These are phyloP conservation scores for Protomyctophum bolini DNA, from an alignment of 2,113 vertebrate species.

Conservation along the genomic window DNA sequence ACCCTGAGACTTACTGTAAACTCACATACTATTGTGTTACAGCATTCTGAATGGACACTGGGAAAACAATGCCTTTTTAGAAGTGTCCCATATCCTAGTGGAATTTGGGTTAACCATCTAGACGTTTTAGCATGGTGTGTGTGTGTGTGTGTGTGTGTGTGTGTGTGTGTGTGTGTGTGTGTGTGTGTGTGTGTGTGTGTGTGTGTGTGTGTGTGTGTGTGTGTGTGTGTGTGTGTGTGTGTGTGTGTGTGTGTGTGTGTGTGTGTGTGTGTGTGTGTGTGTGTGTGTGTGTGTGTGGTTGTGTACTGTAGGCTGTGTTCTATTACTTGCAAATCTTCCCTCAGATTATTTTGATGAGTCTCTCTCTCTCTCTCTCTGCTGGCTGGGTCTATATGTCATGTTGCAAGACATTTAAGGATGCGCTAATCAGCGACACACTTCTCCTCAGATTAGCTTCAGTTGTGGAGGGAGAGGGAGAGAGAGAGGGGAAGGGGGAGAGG, in stretches of 20 bases:
- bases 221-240: background rate
- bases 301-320: slow-evolving; percentile 25
- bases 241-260: background rate
- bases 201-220: background rate
- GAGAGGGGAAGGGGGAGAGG: no score
- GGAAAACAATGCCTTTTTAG: no score
- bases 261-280: background rate
- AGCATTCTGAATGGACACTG: no score
- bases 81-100: no score
- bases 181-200: background rate
- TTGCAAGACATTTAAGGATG: slow-evolving; percentile 61
- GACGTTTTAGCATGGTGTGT: background rate
- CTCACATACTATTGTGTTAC: no score
- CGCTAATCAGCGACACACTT: slow-evolving; percentile 74
- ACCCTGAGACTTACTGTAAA: no score
- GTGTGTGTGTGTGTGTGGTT: background rate
- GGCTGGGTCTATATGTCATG: slow-evolving; percentile 44
- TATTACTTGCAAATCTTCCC: slow-evolving; percentile 64
- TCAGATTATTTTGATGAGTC: slow-evolving; percentile 69
- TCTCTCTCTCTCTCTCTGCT: slow-evolving; percentile 22
- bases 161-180: background rate
- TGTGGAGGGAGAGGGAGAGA: slow-evolving; percentile 18
- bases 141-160: background rate
- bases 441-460: slow-evolving; percentile 66
- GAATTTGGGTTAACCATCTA: no score